These are phyloP conservation scores for Rostratula benghalensis DNA, from an alignment of 2,113 vertebrate genomes.

Conservation along the genomic window DNA sequence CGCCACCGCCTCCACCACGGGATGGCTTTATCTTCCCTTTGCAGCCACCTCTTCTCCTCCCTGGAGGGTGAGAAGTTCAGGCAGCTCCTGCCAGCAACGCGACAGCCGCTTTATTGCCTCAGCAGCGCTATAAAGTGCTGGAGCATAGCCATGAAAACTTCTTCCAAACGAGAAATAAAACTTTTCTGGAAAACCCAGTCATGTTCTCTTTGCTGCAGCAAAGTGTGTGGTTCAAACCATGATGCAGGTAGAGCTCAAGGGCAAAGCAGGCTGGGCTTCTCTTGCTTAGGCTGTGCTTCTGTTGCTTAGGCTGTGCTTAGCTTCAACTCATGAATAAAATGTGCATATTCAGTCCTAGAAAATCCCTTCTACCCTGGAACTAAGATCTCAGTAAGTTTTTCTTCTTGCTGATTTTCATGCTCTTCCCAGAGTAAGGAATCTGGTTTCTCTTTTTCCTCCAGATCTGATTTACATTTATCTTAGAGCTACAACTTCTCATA, in stretches of 20 bases:
- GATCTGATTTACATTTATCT: not conserved
- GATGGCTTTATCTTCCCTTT: not conserved
- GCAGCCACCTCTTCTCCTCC: not conserved
- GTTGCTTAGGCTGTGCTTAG: not conserved
- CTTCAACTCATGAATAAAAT: not conserved
- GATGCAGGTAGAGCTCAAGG: not conserved
- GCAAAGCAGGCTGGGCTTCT: not conserved
- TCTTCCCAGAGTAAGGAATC: not conserved
- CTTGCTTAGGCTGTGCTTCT: not conserved
- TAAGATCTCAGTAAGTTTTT: not conserved
- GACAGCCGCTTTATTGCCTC: not conserved
- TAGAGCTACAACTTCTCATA: not conserved
- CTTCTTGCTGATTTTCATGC: not conserved
- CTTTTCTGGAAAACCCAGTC: not conserved
- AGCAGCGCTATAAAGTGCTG: not conserved
- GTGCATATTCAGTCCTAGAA: not conserved
- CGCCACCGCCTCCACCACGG: fast-evolving
- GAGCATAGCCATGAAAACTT: conserved; percentile 40
- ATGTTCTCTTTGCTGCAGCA: not conserved
- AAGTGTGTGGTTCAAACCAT: not conserved
- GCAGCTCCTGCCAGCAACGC: not conserved
- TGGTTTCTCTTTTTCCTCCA: not conserved
- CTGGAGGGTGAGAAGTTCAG: not conserved
- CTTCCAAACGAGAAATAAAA: conserved; percentile 43
- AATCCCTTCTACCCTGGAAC: not conserved